Evolutionary conservation across 2,113 vertebrate species (phyloP), one percentile per base, ranked within the genome.

Genomic region (Zosterops lateralis): DNA sequence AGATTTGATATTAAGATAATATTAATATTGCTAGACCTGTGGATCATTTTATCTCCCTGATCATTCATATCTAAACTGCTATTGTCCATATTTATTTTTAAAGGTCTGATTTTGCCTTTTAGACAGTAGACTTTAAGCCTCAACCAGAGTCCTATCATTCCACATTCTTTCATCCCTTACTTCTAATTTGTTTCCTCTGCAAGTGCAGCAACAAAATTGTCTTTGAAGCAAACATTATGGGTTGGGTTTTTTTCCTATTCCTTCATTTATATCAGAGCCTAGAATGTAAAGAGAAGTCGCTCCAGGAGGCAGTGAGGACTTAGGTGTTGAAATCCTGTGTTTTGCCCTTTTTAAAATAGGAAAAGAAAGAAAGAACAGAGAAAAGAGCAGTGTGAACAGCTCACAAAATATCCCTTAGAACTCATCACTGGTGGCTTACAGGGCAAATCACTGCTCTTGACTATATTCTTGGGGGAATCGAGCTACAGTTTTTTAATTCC

Each of bases 251-350:
- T 17, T 47, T 5, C 11, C 21, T 20, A 45, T 12, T 8, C 1
- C 5, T 70, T 34, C 25, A 28, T 58, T 77, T 74, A 34, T 54
- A 57, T 84, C 15, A 48, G 25, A 70, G 5, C 11, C 18, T 68
- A 22, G 22, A 67, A 72, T 6, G 5, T 3, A 22, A 22, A 65
- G 2, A 68, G 14, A 78, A 7, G 17, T 45, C 1, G 0, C 15
- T 47, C 7, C 32, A 62, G 31, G 83, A 40, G 34, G 16, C 17
- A 53, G 4, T 8, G 40, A 68, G 21, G 18, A 51, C 3, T 36
- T 45, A 56, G 4, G 8, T 26, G 2, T 16, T 89, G 17, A 53
- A 54, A n/a, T 38, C 28, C 2, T 0, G 7, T 26, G 12, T 17
- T 79, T 65, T 89, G 5, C 6, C 26, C 48, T 17, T 70, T 40